Evolutionary conservation across 2,797 vertebrate species (phyloP), one percentile per base, ranked within the genome.

Genomic region (Chaetophractus vellerosus): DNA sequence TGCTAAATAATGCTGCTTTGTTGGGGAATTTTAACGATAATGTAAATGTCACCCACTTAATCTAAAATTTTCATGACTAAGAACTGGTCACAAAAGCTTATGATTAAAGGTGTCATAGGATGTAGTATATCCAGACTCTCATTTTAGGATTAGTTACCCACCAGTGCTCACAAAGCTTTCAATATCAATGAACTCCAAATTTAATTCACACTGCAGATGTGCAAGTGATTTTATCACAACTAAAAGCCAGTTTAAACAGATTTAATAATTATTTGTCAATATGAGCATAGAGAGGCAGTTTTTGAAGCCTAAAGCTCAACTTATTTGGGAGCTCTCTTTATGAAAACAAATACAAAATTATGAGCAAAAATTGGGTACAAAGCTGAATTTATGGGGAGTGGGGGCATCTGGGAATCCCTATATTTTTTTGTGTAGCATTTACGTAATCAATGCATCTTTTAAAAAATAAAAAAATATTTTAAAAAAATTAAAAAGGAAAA

Each of bases 41-140:
- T 28, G 7, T 63, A 85, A 96, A 93, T 85, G 80, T 80, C 26
- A 82, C 3, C 28, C 26, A 85, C 66, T 76, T 52, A 76, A 2
- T 92, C 38, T 72, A 88, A 90, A 76, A 78, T 93, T 92, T 96
- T 94, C 18, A 90, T 87, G 24, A 86, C 68, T 57, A 95, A 94
- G 68, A 90, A 57, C 18, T 31, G 38, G 9, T 50, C 50, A 48
- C 19, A 92, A 68, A 90, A 87, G 8, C 61, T 82, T 68, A 45
- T 3, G 64, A 41, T 78, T 72, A 94, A 92, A 90, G 36, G 9
- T 79, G 18, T 81, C 75, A 59, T 1, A 66, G 10, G n/a, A 84
- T 81, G 36, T 24, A 80, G 4, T 48, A 24, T 80, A 26, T 64
- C 82, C n/a, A 87, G 92, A 72, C 52, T 71, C 76, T 41, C n/a